These are phyloP conservation scores for Tokudaia muenninki DNA, from an alignment of 2,797 vertebrate genomes.

Conservation along the genomic window DNA sequence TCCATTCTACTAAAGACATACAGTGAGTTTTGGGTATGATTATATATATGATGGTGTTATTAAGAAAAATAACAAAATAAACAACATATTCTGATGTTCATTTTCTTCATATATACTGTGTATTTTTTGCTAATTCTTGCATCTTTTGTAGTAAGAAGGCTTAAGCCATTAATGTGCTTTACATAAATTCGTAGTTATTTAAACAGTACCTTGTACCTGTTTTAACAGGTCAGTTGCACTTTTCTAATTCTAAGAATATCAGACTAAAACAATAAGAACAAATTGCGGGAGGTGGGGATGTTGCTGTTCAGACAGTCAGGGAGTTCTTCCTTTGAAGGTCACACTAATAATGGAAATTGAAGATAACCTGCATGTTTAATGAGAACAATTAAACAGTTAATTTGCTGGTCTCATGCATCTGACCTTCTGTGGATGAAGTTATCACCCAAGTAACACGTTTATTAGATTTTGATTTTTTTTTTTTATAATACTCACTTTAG, in stretches of 20 bases:
- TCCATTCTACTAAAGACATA: neutral
- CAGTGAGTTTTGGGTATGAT: neutral
- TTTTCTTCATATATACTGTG: neutral
- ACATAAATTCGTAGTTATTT: neutral
- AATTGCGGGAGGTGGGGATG: rapidly evolving
- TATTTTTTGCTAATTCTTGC: neutral
- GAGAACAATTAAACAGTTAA: conserved; percentile 78
- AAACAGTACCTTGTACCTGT: neutral
- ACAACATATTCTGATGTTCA: neutral
- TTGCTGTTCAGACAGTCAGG: neutral
- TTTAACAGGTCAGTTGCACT: neutral
- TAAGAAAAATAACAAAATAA: neutral
- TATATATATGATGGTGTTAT: neutral
- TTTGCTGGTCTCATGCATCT: conserved; percentile 70
- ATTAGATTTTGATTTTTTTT: conserved; percentile 77
- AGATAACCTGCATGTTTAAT: conserved; percentile 71
- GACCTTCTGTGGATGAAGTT: conserved; percentile 76
- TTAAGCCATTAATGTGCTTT: neutral
- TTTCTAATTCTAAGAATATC: neutral
- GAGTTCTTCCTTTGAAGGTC: conserved; percentile 70
- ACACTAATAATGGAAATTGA: conserved; percentile 69
- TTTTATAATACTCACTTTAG: conserved; percentile 69
- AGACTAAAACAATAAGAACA: neutral
- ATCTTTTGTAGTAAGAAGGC: neutral
- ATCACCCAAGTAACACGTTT: conserved; percentile 70